Evolutionary conservation across 2,888 invertebrate species (phyloP), one percentile per base, ranked within the genome.

Genomic region (Caenorhabditis imperialis): DNA sequence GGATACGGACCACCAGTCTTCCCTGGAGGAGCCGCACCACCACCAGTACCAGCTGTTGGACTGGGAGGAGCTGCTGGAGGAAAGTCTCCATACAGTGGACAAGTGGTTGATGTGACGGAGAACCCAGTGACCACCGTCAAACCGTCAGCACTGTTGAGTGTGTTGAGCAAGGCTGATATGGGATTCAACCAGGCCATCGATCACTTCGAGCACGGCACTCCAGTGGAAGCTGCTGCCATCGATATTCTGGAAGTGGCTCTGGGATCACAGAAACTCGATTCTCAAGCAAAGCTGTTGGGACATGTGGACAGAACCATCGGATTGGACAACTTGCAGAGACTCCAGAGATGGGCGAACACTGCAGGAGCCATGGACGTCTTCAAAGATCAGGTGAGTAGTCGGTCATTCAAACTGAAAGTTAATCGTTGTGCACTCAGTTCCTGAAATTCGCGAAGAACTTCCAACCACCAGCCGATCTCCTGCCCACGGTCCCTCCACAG

Each of bases 301-400:
- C 87, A 87, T 51, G 87, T 87, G 8, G 87, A 87, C 71, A 75
- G 87, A 53, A 85, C 87, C 12, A 82, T 87, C 55, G 87, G 87
- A 45, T 75, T 87, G 50, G 87, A 87, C 58, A 87, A 87, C 61
- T 75, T 87, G 12, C 87, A 87, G 35, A 74, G 87, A 45, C 62
- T 87, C n/a, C 87, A 87, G 53, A 63, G 86, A 50, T 87, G 86
- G 87, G 87, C 87, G 23, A 87, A 87, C 74, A 87, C 87, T 37
- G 87, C 86, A 23, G 87, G 87, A 57, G 86, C 87, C n/a, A 71
- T 87, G 65, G 87, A 87, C 55, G 75, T 85, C 45, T 79, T 87
- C 60, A 87, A 87, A 61, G 87, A 87, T 71, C 85, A 87, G 81
- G 86, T 85, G 45, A 18, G 16, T 20, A 25, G 16, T 12, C 8